A percentile compares a stretch with the other conserved stretches of the same genome.
Conservation (phyloP, 2,113 vertebrate species). For the Syrrhaptes paradoxus region DNA sequence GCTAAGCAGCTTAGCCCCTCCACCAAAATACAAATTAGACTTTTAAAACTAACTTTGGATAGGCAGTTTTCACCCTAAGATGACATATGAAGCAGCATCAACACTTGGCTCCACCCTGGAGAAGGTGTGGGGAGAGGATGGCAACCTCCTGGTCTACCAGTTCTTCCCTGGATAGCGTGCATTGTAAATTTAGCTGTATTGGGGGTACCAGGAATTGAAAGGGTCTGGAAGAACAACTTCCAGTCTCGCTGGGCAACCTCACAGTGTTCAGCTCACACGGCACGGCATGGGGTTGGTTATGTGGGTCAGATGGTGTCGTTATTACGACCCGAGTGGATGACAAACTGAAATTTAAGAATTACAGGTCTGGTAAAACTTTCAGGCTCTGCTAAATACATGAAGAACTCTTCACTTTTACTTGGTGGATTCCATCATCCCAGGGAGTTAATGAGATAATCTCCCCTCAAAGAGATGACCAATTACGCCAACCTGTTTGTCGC, state of each 20-base stretch:
- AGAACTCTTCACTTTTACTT: background rate
- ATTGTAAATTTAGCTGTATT: background rate
- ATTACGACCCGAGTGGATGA: background rate
- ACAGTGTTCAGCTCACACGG: background rate
- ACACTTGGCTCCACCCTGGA: background rate
- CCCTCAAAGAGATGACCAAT: background rate
- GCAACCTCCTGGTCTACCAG: background rate
- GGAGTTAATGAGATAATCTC: background rate
- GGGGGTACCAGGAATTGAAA: background rate
- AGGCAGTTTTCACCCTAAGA: background rate
- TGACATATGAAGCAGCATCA: background rate
- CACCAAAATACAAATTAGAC: slow-evolving; percentile 13
- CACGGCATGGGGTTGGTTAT: background rate
- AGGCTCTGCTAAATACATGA: background rate
- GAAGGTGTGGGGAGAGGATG: background rate
- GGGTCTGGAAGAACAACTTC: background rate
- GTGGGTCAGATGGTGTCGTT: background rate
- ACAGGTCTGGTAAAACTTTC: background rate
- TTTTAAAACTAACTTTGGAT: slow-evolving; percentile 6
- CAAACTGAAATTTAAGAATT: background rate
- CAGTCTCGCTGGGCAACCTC: background rate
- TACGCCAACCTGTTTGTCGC: background rate
- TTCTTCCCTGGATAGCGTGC: background rate
- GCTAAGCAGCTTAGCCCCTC: slow-evolving; percentile 24
- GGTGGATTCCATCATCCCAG: background rate